Evolutionary conservation across 1,140 invertebrate genomes (phyloP), one percentile per base, ranked within the genome.

Genomic region (Druon quercuslanigerum): DNA sequence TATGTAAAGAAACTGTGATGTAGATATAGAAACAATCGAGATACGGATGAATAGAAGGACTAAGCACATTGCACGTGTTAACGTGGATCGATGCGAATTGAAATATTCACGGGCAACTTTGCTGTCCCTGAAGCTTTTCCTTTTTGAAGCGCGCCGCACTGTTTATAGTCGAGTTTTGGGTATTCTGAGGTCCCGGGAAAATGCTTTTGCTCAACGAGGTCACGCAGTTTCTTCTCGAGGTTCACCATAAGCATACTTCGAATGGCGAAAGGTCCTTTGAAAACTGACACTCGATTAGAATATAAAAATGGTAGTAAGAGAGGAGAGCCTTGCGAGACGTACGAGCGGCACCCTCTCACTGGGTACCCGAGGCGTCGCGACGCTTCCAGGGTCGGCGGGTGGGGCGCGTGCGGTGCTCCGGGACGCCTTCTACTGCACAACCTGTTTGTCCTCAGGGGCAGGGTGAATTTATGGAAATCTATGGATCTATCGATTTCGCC

Each of bases 71-170:
- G 60, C 80, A 81, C 85, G 80, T 82, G 80, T 82, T 79, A 60
- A 72, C 81, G 80, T 78, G 80, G 83, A 85, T 87, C 85, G 85
- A 87, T 87, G 77, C 79, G 75, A 76, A 78, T 78, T 87, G 77
- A 85, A 83, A 83, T 83, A 85, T 85, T 85, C 75, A 87, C 83
- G 73, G 66, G 66, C 74, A 71, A 71, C 70, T 50, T 52, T 56
- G 76, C 14, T 79, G 46, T 72, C 73, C 74, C 74, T 75, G 73
- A 50, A 51, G 52, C 6, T 72, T 72, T 79, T 66, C 60, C 25
- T 66, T 66, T 66, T 66, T 12, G 25, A 46, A 40, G 14, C 60
- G 33, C 60, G 20, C n/a, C 20, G 57, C 11, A 66, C 57, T 25
- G 57, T 20, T 40, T 40, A 25, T 12, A 33, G 16, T 17, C 8